phyloP scores from a whole-genome alignment of 2,113 vertebrate genomes.

The Calypte anna region DNA sequence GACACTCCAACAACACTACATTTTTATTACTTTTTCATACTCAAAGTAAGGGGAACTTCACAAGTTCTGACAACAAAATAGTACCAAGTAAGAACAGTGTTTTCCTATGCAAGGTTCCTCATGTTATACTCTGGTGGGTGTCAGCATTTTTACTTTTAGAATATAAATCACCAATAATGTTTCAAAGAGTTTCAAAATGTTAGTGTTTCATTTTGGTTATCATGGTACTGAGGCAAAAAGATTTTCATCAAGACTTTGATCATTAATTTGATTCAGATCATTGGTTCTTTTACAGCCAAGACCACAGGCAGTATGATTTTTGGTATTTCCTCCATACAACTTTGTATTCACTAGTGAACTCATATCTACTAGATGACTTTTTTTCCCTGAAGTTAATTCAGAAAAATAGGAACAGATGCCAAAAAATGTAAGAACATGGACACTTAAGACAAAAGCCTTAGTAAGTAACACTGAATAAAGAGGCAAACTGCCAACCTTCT shows the following conservation, averaged over 20 bases:
- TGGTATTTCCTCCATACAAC: background rate
- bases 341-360: background rate
- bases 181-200: background rate
- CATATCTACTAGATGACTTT: background rate
- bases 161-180: background rate
- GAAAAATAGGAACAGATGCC: background rate
- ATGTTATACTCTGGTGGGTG: rapidly evolving
- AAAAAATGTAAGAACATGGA: background rate
- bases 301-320: background rate
- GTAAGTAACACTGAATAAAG: background rate
- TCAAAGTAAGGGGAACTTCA: background rate
- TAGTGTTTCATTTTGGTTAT: background rate
- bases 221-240: background rate
- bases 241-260: background rate
- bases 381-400: background rate
- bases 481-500: background rate
- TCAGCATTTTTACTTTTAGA: background rate
- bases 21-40: background rate
- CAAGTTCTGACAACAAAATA: background rate
- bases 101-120: background rate
- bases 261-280: background rate
- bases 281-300: background rate
- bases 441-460: background rate
- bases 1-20: rapidly evolving
- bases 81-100: rapidly evolving